A percentile compares a stretch with the other conserved stretches of the same genome.
Conservation (phyloP, 2,888 invertebrate genomes). For the Drosophila niveifrons region DNA sequence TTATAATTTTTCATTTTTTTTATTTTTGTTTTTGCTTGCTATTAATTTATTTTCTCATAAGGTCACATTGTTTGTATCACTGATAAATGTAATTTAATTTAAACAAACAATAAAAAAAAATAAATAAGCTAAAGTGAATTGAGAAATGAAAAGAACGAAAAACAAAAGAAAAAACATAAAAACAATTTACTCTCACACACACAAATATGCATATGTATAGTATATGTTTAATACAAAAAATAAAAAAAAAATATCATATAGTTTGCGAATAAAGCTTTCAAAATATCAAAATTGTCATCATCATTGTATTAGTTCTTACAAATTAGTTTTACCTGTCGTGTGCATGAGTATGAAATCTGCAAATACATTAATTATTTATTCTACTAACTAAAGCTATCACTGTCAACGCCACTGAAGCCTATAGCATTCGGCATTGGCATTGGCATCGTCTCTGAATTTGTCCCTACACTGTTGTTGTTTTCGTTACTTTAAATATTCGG, state of each 20-base stretch:
- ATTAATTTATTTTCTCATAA: constrained; percentile 78
- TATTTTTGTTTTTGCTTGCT: constrained; percentile 51
- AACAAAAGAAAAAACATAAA: constrained; percentile 11
- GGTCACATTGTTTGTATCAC: constrained; percentile 86
- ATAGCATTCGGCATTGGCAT: constrained; percentile 7
- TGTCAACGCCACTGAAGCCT: constrained; percentile 19
- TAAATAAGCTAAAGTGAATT: constrained; percentile 35
- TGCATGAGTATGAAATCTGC: constrained; percentile 66
- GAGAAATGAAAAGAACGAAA: constrained; percentile 36
- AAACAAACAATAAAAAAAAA: constrained; percentile 41
- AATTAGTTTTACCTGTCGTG: constrained; percentile 44
- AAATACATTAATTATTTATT: constrained; percentile 22
- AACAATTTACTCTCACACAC: constrained; percentile 32
- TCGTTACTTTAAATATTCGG: constrained; percentile 16
- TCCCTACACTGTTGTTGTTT: constrained; percentile 10
- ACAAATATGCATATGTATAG: constrained; percentile 24
- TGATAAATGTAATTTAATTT: constrained; percentile 77
- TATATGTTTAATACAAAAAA: constrained; percentile 17
- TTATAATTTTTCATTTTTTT: constrained; percentile 36
- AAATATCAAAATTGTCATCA: constrained; percentile 34
- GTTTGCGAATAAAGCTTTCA: constrained; percentile 68
- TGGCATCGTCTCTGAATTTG: constrained; percentile 13
- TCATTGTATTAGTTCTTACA: constrained; percentile 41
- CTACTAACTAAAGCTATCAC: constrained; percentile 53
- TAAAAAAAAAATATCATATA: constrained; percentile 22